phyloP scores from a whole-genome alignment of 2,888 invertebrate genomes.

The Cynaeus angustus region DNA sequence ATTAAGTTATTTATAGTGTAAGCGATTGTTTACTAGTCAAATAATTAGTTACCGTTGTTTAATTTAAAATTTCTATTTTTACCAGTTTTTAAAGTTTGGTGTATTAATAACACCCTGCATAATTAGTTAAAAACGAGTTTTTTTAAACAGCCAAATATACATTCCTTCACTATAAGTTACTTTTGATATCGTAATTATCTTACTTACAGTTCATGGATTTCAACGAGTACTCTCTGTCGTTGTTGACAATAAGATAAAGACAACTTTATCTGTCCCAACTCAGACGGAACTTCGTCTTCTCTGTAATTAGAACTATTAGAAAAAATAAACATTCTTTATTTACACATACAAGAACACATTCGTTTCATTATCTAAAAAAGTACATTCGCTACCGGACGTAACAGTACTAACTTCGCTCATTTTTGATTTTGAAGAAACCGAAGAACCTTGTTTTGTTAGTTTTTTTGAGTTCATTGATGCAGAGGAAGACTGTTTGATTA shows the following conservation, averaged over 20 bases:
- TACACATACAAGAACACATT: neutral
- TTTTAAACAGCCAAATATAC: no score
- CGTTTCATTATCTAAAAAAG: neutral
- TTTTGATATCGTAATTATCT: neutral
- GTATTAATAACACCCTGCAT: no score
- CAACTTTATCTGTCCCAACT: constrained; percentile 85
- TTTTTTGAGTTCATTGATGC: neutral
- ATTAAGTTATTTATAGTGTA: no score
- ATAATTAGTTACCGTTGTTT: no score
- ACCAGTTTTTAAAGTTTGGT: no score
- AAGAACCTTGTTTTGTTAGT: neutral
- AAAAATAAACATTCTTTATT: no score
- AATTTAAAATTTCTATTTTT: no score
- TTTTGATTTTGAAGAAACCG: neutral
- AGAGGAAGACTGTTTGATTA: constrained; percentile 12
- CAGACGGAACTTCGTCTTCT: constrained; percentile 68
- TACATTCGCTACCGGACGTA: neutral
- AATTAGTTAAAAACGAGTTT: no score
- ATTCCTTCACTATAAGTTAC: no score
- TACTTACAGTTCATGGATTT: constrained; percentile 91
- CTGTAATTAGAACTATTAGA: no score
- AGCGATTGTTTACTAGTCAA: no score
- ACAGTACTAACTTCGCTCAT: no score
- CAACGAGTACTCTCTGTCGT: constrained; percentile 86
- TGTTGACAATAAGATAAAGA: constrained; percentile 89